A percentile compares a stretch with the other conserved stretches of the same genome.
phyloP scores from a whole-genome alignment of 2,797 vertebrate genomes.

The Prunella strophiata region DNA sequence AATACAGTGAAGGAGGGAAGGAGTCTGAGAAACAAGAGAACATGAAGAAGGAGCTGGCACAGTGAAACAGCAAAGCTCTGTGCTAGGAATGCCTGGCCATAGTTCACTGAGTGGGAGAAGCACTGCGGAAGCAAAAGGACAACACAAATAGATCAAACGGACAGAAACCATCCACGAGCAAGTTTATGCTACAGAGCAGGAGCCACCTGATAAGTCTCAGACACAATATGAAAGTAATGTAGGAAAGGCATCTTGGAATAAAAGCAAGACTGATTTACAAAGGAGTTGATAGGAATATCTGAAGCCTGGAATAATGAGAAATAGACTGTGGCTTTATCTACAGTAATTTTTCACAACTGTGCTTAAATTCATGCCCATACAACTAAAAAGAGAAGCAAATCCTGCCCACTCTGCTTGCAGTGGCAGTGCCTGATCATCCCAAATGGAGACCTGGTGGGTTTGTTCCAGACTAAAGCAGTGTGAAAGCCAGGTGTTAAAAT shows the following conservation, averaged over 20 bases:
- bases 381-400: background rate
- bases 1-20: background rate
- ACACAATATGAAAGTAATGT: background rate
- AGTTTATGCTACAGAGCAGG: background rate
- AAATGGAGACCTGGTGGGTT: background rate
- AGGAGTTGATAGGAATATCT: background rate
- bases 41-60: background rate
- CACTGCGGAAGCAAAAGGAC: constrained; percentile 4
- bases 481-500: background rate
- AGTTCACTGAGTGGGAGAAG: background rate
- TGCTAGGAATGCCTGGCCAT: background rate
- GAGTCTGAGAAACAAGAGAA: background rate
- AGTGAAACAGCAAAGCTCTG: background rate
- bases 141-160: background rate
- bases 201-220: background rate
- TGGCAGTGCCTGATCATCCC: background rate
- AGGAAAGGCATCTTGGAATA: background rate
- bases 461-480: background rate
- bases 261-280: background rate
- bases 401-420: background rate
- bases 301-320: background rate
- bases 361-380: background rate
- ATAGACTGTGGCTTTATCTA: background rate
- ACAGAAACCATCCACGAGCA: background rate
- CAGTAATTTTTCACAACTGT: background rate